Evolutionary conservation across 2,797 vertebrate species (phyloP).

Genomic region (Spea hammondii): DNA sequence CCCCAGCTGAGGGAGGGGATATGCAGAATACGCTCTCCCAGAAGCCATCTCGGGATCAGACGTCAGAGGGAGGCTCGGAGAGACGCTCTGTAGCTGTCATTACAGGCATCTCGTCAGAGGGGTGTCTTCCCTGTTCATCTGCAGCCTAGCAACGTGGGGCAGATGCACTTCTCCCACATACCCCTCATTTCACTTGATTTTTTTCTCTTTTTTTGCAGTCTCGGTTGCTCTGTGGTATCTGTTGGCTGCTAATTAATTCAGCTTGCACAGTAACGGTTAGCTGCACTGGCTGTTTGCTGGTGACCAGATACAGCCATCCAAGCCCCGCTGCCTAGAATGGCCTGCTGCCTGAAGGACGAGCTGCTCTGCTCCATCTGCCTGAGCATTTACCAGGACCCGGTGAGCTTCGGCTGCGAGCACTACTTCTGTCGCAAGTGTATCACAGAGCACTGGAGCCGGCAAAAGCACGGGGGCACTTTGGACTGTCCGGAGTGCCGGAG

Average conservation of each 20-base stretch:
- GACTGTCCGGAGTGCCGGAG: conserved; percentile 96
- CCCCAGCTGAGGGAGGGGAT: not conserved
- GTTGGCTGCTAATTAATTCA: not conserved
- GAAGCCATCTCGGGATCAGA: not conserved
- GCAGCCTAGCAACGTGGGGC: not conserved
- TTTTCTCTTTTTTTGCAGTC: not conserved
- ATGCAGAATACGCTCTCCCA: not conserved
- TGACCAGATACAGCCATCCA: not conserved
- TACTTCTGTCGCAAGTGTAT: conserved; percentile 98
- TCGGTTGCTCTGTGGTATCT: not conserved
- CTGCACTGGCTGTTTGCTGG: not conserved
- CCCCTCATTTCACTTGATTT: not conserved
- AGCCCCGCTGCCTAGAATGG: conserved; percentile 65
- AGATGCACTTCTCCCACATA: not conserved
- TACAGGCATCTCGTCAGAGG: not conserved
- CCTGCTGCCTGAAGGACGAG: conserved; percentile 97
- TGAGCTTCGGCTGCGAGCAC: conserved; percentile 96
- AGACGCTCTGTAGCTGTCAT: not conserved
- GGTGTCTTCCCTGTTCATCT: not conserved
- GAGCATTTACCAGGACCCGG: conserved; percentile 97
- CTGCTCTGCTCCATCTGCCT: conserved; percentile 97
- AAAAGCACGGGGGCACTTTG: conserved; percentile 82
- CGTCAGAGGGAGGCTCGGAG: not conserved
- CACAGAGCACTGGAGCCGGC: conserved; percentile 94
- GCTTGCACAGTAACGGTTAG: not conserved